Base-by-base conservation (phyloP, 2,797 vertebrate species). In the Percopsis omiscomaycus region DNA sequence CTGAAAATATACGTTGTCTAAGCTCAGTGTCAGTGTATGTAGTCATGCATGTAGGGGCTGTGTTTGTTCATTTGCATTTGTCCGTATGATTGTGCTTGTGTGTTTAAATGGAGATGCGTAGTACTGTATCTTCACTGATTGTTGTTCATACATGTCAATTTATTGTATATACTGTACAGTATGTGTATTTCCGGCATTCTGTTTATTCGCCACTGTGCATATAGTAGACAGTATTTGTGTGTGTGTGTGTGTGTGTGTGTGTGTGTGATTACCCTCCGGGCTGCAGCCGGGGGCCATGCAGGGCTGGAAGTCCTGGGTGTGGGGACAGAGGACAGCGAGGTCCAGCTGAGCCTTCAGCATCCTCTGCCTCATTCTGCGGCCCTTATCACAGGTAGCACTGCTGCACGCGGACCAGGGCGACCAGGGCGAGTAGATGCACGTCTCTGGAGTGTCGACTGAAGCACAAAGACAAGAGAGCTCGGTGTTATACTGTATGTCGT, bases 281-380 rank as follows among this genome's bases (percentile, higher is more conserved):
- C 93, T 96, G 86, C 96, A 98, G 72, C 96, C 97, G 0, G 95
- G 95, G 2, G 94, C 96, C 95, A 97, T 98, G 88, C 97, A 98
- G n/a, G 96, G 94, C 88, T 98, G 94, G 81, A 98, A 98, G 78
- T 98, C 96, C 70, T 98, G 97, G 0, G 96, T 98, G 59, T 96
- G 95, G 0, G 95, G 95, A 67, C 97, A 98, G 14, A 95, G 90
- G 51, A 98, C 92, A 0, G 91, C 94, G 79, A 95, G 94, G 73
- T 98, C 96, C 74, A 98, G 87, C 88, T 98, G 96, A 1, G 96
- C 96, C 89, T 98, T 98, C 59, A 98, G 93, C 97, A 98, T 98
- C 74, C 96, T 93, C 78, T 98, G 97, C 64, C 97, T 94, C 96
- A 98, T 98, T 74, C 96, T 86, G 44, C 95, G 94, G 69, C 96